Conservation (phyloP, 2,113 vertebrate species). For the Glaucidium brasilianum region DNA sequence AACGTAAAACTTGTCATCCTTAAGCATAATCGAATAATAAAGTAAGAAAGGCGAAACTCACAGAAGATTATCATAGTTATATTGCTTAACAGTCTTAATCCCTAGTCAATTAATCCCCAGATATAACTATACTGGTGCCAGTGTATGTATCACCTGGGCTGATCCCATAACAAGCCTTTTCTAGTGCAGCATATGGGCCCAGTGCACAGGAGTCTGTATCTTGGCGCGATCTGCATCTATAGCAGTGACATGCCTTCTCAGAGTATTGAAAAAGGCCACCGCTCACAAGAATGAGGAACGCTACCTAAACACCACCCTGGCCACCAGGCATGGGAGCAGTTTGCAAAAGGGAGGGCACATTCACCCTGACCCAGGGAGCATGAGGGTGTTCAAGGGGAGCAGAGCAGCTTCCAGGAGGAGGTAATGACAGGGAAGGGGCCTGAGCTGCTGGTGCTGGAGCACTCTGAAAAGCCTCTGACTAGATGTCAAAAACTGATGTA, state of each 20-base stretch:
- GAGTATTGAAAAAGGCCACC: background rate
- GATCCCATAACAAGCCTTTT: background rate
- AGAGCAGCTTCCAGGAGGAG: background rate
- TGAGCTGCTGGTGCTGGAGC: background rate
- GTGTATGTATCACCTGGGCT: background rate
- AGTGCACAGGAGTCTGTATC: background rate
- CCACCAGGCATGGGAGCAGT: background rate
- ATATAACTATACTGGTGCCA: background rate
- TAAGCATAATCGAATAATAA: background rate
- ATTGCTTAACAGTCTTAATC: background rate
- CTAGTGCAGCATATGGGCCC: background rate
- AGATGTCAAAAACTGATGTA: background rate
- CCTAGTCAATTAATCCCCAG: background rate
- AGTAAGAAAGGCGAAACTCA: background rate
- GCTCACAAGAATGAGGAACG: background rate
- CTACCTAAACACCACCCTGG: background rate
- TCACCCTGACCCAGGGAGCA: background rate
- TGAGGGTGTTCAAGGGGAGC: background rate
- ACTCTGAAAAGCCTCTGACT: background rate
- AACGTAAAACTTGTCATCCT: background rate
- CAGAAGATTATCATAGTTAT: background rate
- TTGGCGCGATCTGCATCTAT: background rate
- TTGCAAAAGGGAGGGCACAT: background rate
- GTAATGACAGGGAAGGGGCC: background rate
- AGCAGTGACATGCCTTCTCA: background rate